Percentiles rank a stretch among this genome's conserved stretches.
Evolutionary conservation across 2,113 vertebrate genomes (phyloP).

Genomic region (Azemiops feae): DNA sequence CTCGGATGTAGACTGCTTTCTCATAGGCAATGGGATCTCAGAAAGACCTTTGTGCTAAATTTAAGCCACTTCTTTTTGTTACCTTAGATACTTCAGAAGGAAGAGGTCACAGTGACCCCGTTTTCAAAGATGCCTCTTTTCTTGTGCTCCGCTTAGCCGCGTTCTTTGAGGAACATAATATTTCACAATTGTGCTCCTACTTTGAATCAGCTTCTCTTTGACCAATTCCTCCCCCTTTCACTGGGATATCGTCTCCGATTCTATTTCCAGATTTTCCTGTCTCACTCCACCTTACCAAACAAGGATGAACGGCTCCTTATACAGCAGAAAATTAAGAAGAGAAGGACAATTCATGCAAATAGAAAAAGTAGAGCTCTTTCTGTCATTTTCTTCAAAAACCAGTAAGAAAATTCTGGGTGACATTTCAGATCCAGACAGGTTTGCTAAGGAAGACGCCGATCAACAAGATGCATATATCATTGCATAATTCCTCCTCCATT

Average conservation of each 20-base stretch:
- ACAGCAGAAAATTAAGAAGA: neutral
- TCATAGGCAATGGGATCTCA: neutral
- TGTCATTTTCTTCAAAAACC: neutral
- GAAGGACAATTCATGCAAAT: neutral
- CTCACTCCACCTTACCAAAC: no score
- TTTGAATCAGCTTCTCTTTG: neutral
- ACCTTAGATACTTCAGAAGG: neutral
- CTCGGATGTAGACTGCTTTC: neutral
- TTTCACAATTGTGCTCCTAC: neutral
- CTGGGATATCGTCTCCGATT: neutral
- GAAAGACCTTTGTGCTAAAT: neutral
- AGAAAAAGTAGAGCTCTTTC: neutral
- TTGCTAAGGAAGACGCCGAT: neutral
- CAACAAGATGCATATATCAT: neutral
- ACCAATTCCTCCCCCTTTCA: no score
- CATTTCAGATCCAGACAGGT: neutral
- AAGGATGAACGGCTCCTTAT: neutral
- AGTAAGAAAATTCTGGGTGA: neutral
- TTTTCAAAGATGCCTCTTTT: neutral
- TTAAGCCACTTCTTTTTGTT: neutral
- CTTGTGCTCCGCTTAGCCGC: neutral
- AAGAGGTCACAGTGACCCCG: neutral
- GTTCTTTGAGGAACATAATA: neutral
- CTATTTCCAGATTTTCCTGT: neutral
- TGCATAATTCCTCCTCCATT: neutral